Evolutionary conservation across 1,140 invertebrate species (phyloP).

Genomic region (Drosophila dunni): DNA sequence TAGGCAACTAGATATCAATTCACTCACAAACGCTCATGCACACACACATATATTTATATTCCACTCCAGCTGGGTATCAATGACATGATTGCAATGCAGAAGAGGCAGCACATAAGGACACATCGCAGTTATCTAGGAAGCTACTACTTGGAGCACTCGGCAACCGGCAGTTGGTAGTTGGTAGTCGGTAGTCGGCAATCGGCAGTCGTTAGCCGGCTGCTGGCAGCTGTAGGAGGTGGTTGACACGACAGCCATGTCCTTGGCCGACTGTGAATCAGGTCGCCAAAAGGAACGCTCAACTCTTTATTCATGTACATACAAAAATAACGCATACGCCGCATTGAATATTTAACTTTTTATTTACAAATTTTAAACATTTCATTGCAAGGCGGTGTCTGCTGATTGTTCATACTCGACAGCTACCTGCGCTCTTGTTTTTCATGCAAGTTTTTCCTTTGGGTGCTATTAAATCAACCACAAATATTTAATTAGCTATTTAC

Average conservation of each 20-base stretch:
- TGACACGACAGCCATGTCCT: slow-evolving; percentile 16
- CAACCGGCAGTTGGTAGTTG: slow-evolving; percentile 1
- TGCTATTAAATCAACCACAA: too few species aligned
- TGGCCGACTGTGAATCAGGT: slow-evolving; percentile 29
- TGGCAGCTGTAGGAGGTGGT: slow-evolving; percentile 13
- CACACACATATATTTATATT: background rate
- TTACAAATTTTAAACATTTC: background rate
- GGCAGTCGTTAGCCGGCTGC: slow-evolving; percentile 20
- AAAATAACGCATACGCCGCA: slow-evolving; percentile 28
- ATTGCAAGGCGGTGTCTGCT: too few species aligned
- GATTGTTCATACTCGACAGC: too few species aligned
- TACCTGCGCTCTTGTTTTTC: too few species aligned
- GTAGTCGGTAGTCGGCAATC: slow-evolving; percentile 7
- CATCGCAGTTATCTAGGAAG: background rate
- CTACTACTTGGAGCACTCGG: background rate
- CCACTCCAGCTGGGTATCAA: background rate
- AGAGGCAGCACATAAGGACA: slow-evolving; percentile 12
- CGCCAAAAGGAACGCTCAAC: slow-evolving; percentile 3
- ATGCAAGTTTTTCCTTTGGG: too few species aligned
- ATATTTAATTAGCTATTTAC: too few species aligned
- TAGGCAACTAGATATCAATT: slow-evolving; percentile 32
- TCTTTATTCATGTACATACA: background rate
- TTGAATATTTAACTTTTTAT: background rate
- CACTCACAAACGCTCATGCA: background rate
- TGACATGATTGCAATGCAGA: slow-evolving; percentile 36